Conservation (phyloP, 2,888 invertebrate species). For the Sepiola atlantica region DNA sequence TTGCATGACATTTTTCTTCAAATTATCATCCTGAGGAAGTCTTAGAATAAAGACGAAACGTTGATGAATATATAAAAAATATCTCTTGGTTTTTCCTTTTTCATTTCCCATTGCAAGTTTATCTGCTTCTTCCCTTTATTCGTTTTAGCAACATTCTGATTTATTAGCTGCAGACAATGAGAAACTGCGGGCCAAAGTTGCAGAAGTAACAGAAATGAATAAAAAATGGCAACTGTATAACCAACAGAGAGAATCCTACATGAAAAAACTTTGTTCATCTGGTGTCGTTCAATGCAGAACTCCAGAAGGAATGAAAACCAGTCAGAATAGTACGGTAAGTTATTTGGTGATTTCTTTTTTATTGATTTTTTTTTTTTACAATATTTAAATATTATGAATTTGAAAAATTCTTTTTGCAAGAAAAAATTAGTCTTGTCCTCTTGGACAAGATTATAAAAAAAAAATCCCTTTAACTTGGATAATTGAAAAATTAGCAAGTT, state of each 20-base stretch:
- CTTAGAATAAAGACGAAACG: no score
- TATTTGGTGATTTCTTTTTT: background rate
- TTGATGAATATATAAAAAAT: no score
- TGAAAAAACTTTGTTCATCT: slow-evolving; percentile 52
- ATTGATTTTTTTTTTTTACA: background rate
- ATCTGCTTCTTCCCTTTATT: no score
- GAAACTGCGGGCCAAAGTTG: slow-evolving; percentile 51
- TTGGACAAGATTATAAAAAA: no score
- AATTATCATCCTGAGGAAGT: no score
- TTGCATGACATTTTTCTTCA: no score
- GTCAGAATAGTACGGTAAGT: slow-evolving; percentile 49
- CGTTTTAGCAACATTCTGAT: background rate
- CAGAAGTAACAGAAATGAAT: slow-evolving; percentile 61
- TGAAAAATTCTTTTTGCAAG: no score
- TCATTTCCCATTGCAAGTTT: no score
- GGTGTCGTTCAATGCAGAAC: slow-evolving; percentile 54
- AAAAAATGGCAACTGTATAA: slow-evolving; percentile 66
- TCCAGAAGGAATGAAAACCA: slow-evolving; percentile 47
- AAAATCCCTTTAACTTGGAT: no score
- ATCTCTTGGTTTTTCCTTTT: no score
- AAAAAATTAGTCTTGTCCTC: no score
- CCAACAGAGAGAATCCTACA: slow-evolving; percentile 57
- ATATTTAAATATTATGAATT: background rate
- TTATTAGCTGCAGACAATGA: slow-evolving; percentile 51
- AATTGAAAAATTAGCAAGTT: no score